These are phyloP conservation scores for Nerophis ophidion DNA, from an alignment of 2,113 vertebrate species.

Conservation along the genomic window DNA sequence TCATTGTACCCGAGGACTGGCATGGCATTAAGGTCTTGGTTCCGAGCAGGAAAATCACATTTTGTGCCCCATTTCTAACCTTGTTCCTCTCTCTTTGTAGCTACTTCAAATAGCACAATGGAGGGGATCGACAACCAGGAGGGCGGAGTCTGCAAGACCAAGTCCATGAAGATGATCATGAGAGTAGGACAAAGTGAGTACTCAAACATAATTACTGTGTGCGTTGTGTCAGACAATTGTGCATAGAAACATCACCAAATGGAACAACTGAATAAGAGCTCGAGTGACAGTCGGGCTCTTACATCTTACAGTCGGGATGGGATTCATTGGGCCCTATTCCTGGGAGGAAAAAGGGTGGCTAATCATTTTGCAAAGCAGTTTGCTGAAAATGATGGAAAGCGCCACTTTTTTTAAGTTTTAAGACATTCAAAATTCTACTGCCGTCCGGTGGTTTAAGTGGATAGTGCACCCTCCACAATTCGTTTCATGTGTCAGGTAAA, in stretches of 20 bases:
- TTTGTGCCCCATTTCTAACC: constrained; percentile 17
- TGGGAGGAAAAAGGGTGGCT: no score
- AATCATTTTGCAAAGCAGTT: no score
- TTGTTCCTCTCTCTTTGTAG: constrained; percentile 54
- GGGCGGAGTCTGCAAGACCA: constrained; percentile 96
- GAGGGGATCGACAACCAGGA: constrained; percentile 99
- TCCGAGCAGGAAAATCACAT: neutral
- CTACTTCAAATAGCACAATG: constrained; percentile 97
- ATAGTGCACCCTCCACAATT: no score
- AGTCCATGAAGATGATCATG: constrained; percentile 99
- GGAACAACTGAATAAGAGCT: constrained; percentile 29
- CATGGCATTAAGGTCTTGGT: no score
- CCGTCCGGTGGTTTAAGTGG: no score
- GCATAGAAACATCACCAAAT: constrained; percentile 11
- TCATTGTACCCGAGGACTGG: no score
- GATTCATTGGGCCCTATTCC: no score
- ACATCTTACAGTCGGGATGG: no score
- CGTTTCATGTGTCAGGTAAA: no score
- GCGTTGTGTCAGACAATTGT: constrained; percentile 5
- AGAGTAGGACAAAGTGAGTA: constrained; percentile 99
- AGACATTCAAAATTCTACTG: no score
- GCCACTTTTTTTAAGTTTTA: no score
- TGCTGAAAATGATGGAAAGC: no score
- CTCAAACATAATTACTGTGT: constrained; percentile 11
- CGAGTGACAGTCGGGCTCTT: constrained; percentile 14